Evolutionary conservation across 2,888 invertebrate genomes (phyloP), one percentile per base, ranked within the genome.

Genomic region (Thereva unica): DNA sequence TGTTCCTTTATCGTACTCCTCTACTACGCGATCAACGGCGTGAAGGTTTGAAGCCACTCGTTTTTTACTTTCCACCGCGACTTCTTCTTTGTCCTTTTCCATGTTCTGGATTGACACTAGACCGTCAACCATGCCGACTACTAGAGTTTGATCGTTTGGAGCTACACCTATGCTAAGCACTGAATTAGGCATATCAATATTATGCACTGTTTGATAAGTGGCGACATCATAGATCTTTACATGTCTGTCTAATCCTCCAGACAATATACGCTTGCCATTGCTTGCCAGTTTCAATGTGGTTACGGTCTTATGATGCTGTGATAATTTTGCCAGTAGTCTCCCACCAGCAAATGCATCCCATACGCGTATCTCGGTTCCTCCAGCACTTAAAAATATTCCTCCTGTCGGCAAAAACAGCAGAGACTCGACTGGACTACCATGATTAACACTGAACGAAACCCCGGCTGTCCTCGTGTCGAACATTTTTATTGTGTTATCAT

Each of bases 241-340:
- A 82, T 95, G 95, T 70, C 93, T 88, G 79, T 99, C 98, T 66
- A 98, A 83, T 3, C 95, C 93, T 1, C 91, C 94, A 0, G 97
- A 95, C 73, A 97, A 80, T 23, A 98, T 83, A 74, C 93, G 86
- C 71, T 88, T 90, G 35, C 91, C 91, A 75, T 92, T 88, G 50
- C 90, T 90, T 35, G 92, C 92, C 69, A 97, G 85, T 71, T 88
- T 84, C 56, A 98, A 78, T 71, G 92, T 90, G 0, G 96, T 98
- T 1, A 98, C 89, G 0, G 97, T 95, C 84, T 98, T 98, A 80
- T 97, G 95, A 81, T 99, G 98, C 73, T 94, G 91, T 2, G 91
- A 91, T 71, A 98, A 86, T 74, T 87, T 89, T 1, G 93, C 89
- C 35, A 98, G 78, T 64, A 94, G 82, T 77, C 90, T 89, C 7